Conservation (phyloP, 2,797 vertebrate genomes). For the Sphenodon punctatus region DNA sequence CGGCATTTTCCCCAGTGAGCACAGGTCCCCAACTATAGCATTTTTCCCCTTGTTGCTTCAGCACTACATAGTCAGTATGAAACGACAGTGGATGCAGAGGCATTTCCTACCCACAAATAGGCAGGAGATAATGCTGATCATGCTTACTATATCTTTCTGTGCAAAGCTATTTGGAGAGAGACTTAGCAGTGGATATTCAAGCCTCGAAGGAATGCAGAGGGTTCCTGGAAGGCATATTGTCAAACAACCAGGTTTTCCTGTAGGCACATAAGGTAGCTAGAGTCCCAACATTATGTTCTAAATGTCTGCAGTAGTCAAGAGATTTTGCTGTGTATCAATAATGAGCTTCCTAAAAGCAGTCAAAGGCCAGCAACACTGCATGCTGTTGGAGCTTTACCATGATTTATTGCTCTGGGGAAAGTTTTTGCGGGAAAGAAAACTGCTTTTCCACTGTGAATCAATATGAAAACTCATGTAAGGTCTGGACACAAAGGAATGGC, state of each 20-base stretch:
- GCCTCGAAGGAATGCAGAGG: background rate
- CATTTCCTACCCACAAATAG: background rate
- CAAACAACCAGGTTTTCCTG: background rate
- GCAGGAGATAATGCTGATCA: background rate
- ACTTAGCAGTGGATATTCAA: too few relatives aligned
- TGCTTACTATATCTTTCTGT: background rate
- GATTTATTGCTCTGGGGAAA: background rate
- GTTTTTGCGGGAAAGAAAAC: background rate
- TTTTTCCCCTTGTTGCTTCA: background rate
- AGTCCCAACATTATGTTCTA: background rate
- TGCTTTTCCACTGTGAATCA: background rate
- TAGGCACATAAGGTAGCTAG: background rate
- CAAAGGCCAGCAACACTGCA: too few relatives aligned
- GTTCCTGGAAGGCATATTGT: background rate
- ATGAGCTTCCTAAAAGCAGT: background rate
- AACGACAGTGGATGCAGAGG: background rate
- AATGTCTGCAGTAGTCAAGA: background rate
- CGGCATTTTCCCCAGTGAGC: too few relatives aligned
- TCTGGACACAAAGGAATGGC: background rate
- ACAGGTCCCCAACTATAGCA: too few relatives aligned
- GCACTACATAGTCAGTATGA: background rate
- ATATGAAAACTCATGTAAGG: background rate
- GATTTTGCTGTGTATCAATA: background rate
- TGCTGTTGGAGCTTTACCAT: background rate
- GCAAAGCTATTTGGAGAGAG: background rate